Percentiles rank a stretch among this genome's conserved stretches.
Evolutionary conservation across 2,113 vertebrate species (phyloP).

Genomic region (Aplodontia rufa): DNA sequence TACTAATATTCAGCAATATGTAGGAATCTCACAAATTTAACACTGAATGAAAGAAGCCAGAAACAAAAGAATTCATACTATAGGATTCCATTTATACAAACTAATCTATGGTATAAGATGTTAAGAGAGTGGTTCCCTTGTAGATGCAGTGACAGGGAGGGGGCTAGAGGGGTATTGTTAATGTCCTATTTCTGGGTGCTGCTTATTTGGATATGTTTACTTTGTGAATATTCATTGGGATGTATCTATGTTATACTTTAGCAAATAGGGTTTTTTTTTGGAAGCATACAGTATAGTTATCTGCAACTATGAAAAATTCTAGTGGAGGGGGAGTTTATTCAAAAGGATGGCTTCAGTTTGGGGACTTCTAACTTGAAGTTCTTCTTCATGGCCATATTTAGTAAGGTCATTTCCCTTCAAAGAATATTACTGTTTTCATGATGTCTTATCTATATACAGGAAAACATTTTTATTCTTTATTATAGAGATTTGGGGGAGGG

Average conservation of each 20-base stretch:
- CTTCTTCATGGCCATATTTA: not conserved
- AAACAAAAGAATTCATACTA: not conserved
- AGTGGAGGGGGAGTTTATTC: not conserved
- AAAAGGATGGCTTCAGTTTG: not conserved
- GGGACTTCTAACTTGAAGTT: slow-evolving; percentile 15
- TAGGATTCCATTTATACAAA: slow-evolving; percentile 6
- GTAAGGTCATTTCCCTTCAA: not conserved
- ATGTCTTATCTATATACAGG: not conserved
- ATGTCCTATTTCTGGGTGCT: not conserved
- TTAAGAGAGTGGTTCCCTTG: not conserved
- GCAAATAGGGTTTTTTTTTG: not conserved
- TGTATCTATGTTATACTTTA: not conserved
- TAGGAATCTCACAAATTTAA: slow-evolving; percentile 10
- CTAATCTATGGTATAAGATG: not conserved
- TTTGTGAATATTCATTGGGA: not conserved
- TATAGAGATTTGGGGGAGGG: not conserved
- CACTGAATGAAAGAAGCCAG: slow-evolving; percentile 1
- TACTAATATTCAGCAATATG: not conserved
- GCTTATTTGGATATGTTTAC: not conserved
- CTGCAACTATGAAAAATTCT: not conserved
- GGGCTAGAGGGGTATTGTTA: not conserved
- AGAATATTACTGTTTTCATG: not conserved
- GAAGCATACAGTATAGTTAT: not conserved
- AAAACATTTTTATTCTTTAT: not conserved
- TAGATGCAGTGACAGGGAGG: not conserved